phyloP scores from a whole-genome alignment of 2,888 invertebrate species.

The Tanypteryx hageni region DNA sequence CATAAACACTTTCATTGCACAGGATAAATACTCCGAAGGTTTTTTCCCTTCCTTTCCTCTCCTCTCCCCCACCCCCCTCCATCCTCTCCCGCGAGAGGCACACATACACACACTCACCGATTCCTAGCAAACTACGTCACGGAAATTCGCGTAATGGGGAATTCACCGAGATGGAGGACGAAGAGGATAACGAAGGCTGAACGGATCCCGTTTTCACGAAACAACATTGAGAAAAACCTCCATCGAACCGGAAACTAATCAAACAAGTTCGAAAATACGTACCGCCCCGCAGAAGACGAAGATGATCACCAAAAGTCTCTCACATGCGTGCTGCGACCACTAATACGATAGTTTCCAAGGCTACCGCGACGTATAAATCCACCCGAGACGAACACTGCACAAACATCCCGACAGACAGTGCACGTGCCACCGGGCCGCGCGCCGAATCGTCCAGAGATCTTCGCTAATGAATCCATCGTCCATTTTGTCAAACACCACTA shows the following conservation, averaged over 20 bases:
- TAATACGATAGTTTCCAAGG: not conserved
- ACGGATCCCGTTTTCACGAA: not conserved
- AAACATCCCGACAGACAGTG: too few relatives aligned
- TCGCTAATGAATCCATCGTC: not conserved
- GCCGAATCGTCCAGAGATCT: too few relatives aligned
- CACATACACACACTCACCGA: not conserved
- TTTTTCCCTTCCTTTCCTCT: constrained; percentile 10
- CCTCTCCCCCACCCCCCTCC: not conserved
- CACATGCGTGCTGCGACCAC: not conserved
- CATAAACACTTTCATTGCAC: constrained; percentile 52
- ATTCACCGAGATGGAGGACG: not conserved
- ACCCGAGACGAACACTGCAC: not conserved
- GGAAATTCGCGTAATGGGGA: constrained; percentile 45
- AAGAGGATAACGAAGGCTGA: too few relatives aligned
- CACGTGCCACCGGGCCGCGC: too few relatives aligned
- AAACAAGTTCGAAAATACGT: too few relatives aligned
- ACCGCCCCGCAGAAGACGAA: not conserved
- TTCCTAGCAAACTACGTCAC: constrained; percentile 58
- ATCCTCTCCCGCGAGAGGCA: not conserved
- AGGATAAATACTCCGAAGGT: constrained; percentile 46
- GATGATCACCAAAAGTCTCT: not conserved
- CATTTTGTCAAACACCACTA: constrained; percentile 54
- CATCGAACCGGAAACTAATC: not conserved
- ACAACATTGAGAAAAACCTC: not conserved
- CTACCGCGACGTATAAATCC: not conserved